These are phyloP conservation scores for Macrophya alboannulata DNA, from an alignment of 2,888 invertebrate species.

Conservation along the genomic window DNA sequence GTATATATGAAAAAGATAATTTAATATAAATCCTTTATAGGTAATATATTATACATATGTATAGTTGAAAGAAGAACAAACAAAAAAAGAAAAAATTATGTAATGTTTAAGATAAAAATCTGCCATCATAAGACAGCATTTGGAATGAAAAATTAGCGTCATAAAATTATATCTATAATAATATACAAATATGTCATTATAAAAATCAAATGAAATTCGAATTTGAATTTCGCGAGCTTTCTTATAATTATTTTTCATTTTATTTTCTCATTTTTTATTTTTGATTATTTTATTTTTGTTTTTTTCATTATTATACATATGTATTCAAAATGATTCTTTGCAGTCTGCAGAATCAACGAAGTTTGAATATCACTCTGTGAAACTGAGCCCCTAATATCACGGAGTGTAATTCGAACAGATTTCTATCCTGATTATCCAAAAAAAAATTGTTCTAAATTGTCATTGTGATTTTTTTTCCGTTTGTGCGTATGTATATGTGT, in stretches of 20 bases:
- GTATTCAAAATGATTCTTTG: background rate
- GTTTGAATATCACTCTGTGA: conserved; percentile 42
- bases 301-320: background rate
- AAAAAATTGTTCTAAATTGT: too few relatives aligned
- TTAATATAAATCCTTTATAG: background rate
- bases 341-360: background rate
- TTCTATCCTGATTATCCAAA: background rate
- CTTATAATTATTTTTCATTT: background rate
- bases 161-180: too few relatives aligned
- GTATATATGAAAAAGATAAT: background rate
- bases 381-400: conserved; percentile 52
- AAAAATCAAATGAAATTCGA: background rate
- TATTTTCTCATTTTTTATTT: background rate
- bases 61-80: background rate
- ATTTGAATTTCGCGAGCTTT: background rate
- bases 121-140: conserved; percentile 11
- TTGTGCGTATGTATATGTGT: background rate
- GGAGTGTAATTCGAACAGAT: conserved; percentile 30
- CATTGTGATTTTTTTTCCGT: background rate
- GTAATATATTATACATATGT: background rate
- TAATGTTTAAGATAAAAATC: conserved; percentile 20
- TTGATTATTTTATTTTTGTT: background rate
- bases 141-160: conserved; percentile 44
- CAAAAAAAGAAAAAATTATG: background rate
- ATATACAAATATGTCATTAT: background rate